Evolutionary conservation across 2,888 invertebrate species (phyloP).

Genomic region (Cartodere bifasciata): DNA sequence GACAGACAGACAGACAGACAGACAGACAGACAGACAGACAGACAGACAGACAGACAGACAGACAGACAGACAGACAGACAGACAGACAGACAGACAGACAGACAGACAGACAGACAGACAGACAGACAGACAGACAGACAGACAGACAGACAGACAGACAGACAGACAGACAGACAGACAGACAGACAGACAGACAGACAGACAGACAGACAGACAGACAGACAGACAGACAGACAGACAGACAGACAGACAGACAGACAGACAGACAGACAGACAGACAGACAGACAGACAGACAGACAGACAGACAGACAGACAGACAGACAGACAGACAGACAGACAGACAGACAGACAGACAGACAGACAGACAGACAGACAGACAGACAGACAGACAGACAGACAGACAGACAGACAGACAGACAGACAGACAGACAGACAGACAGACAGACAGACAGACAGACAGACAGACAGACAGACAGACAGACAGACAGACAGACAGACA

Average conservation of each 20-base stretch:
- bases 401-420: constrained; percentile 1
- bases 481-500: constrained; percentile 1
- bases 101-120: constrained; percentile 2
- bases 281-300: constrained; percentile 1
- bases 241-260: constrained; percentile 1
- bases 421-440: constrained; percentile 1
- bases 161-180: constrained; percentile 1
- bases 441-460: constrained; percentile 1
- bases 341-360: constrained; percentile 1
- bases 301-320: constrained; percentile 1
- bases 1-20: constrained; percentile 2
- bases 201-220: constrained; percentile 1
- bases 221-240: constrained; percentile 1
- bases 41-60: constrained; percentile 2
- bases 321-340: constrained; percentile 1
- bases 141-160: constrained; percentile 1
- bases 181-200: constrained; percentile 1
- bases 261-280: constrained; percentile 1
- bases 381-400: constrained; percentile 1
- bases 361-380: constrained; percentile 1
- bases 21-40: constrained; percentile 2
- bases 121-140: no score
- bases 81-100: constrained; percentile 2
- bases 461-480: constrained; percentile 1
- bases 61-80: constrained; percentile 2